These are phyloP conservation scores for Cephalophus harveyi DNA, from an alignment of 2,113 vertebrate species.

Conservation along the genomic window DNA sequence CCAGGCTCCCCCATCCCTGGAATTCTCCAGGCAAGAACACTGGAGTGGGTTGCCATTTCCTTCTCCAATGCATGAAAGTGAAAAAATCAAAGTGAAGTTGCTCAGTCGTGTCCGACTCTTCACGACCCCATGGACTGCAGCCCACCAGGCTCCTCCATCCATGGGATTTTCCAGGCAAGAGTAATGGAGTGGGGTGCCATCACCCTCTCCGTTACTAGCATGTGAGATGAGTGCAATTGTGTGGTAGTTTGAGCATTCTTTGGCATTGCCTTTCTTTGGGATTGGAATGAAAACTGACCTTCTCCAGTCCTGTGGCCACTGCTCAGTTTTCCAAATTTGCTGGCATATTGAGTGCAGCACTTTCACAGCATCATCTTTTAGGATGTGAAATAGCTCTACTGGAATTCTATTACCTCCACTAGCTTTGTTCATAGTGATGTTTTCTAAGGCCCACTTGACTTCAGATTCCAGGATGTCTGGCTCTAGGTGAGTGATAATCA, in stretches of 20 bases:
- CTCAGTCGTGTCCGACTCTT: too few relatives aligned
- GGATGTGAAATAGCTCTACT: neutral
- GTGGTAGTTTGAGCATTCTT: neutral
- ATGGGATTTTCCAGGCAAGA: too few relatives aligned
- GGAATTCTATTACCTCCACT: neutral
- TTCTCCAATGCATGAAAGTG: too few relatives aligned
- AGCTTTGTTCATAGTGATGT: neutral
- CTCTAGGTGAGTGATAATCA: neutral
- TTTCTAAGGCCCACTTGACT: neutral
- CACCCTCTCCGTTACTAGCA: neutral
- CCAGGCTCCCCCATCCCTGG: too few relatives aligned
- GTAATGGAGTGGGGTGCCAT: too few relatives aligned
- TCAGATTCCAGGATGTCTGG: neutral
- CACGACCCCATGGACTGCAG: accelerated
- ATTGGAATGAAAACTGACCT: neutral
- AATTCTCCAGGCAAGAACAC: too few relatives aligned
- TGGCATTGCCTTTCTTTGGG: neutral
- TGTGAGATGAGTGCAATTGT: neutral
- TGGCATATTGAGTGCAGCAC: neutral
- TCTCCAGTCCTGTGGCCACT: neutral
- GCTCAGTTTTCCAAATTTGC: neutral
- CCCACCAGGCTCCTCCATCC: too few relatives aligned
- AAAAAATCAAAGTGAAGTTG: too few relatives aligned
- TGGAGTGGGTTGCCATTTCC: too few relatives aligned
- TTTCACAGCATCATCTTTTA: neutral